Conservation (phyloP, 2,888 invertebrate species). For the Lasioglossum calceatum region DNA sequence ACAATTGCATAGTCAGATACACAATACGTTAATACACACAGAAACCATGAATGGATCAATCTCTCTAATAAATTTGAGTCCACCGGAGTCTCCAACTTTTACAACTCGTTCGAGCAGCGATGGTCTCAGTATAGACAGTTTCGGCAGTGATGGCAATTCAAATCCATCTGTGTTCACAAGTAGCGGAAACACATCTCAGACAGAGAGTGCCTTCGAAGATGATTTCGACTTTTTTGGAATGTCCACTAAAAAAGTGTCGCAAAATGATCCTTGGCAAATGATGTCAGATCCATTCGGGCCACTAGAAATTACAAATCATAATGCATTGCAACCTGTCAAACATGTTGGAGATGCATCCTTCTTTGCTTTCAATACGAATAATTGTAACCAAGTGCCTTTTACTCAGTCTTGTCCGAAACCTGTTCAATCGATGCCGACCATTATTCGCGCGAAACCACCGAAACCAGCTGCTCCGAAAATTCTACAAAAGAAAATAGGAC, state of each 20-base stretch:
- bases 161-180: slow-evolving; percentile 85
- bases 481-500: slow-evolving; percentile 80
- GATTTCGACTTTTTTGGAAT: slow-evolving; percentile 90
- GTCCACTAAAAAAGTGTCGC: slow-evolving; percentile 85
- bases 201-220: slow-evolving; percentile 93
- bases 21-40: slow-evolving; percentile 55
- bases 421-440: slow-evolving; percentile 88
- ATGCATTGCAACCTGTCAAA: slow-evolving; percentile 62
- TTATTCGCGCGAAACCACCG: slow-evolving; percentile 89
- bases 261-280: slow-evolving; percentile 86
- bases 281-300: slow-evolving; percentile 86
- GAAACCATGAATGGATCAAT: slow-evolving; percentile 74
- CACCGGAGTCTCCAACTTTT: slow-evolving; percentile 91
- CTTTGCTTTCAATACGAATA: slow-evolving; percentile 75
- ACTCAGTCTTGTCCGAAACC: slow-evolving; percentile 47
- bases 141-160: slow-evolving; percentile 90
- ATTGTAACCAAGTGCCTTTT: slow-evolving; percentile 62
- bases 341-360: slow-evolving; percentile 77
- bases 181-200: slow-evolving; percentile 89
- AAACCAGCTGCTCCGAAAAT: slow-evolving; percentile 86
- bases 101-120: slow-evolving; percentile 91
- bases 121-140: slow-evolving; percentile 90
- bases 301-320: slow-evolving; percentile 68
- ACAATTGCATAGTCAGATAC: slow-evolving; percentile 41
- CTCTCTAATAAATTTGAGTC: slow-evolving; percentile 90